Conservation (phyloP, 2,113 vertebrate genomes). For the Aleadryas rufinucha region DNA sequence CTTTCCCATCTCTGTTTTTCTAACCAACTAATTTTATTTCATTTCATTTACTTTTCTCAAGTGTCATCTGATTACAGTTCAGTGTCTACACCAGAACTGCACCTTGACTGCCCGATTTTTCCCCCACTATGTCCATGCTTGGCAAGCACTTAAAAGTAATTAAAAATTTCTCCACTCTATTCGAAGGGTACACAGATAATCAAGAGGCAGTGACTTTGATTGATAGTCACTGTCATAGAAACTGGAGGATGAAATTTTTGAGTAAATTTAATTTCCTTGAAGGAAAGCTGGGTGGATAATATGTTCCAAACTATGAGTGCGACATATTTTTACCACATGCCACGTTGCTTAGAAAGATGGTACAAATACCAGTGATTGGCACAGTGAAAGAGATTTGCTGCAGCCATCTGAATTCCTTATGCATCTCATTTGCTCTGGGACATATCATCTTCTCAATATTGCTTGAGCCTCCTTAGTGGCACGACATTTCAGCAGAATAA, state of each 20-base stretch:
- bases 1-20: background rate
- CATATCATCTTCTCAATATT: conserved; percentile 45
- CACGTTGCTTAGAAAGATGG: conserved; percentile 27
- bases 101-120: conserved; percentile 34
- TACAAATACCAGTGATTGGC: conserved; percentile 1
- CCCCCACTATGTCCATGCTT: background rate
- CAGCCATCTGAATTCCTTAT: conserved; percentile 41
- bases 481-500: conserved; percentile 63
- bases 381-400: conserved; percentile 41
- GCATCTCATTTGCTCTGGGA: conserved; percentile 37
- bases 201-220: conserved; percentile 64
- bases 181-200: conserved; percentile 52
- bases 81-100: background rate
- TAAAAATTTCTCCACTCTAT: conserved; percentile 62
- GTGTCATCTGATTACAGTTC: conserved; percentile 49
- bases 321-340: conserved; percentile 51
- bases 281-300: conserved; percentile 41
- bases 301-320: conserved; percentile 17
- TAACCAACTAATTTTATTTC: conserved; percentile 1
- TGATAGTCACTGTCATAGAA: conserved; percentile 63
- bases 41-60: conserved; percentile 20
- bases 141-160: conserved; percentile 68
- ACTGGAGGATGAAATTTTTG: conserved; percentile 26
- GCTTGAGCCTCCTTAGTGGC: conserved; percentile 45
- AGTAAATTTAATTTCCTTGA: conserved; percentile 56